phyloP scores from a whole-genome alignment of 2,113 vertebrate species.

The Cephalopholis sonnerati region DNA sequence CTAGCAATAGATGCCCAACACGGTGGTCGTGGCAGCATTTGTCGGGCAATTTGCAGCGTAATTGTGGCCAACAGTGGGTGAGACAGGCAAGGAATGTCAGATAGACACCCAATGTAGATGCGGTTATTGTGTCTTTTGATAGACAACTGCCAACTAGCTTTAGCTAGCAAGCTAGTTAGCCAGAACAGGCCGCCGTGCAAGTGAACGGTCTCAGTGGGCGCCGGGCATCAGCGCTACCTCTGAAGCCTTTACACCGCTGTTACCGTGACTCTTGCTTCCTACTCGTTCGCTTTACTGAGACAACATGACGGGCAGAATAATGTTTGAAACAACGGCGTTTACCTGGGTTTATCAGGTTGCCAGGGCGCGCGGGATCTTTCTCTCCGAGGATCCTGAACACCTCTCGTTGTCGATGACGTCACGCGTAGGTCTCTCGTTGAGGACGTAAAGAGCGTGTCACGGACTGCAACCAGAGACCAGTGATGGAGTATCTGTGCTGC shows the following conservation, averaged over 20 bases:
- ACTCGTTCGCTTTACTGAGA: conserved; percentile 42
- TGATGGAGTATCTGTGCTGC: not conserved
- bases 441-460: conserved; percentile 70
- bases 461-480: conserved; percentile 17
- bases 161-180: conserved; percentile 76
- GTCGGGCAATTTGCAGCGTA: conserved; percentile 14
- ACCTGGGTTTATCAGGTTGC: conserved; percentile 86
- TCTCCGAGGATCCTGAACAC: conserved; percentile 88
- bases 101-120: conserved; percentile 53
- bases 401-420: conserved; percentile 86
- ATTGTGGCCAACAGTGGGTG: conserved; percentile 14
- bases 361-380: conserved; percentile 87
- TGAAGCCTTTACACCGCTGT: conserved; percentile 36
- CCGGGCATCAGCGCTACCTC: conserved; percentile 73
- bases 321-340: conserved; percentile 72
- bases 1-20: conserved; percentile 60
- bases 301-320: conserved; percentile 55
- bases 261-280: conserved; percentile 38
- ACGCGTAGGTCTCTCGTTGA: conserved; percentile 76
- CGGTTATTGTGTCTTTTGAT: conserved; percentile 78
- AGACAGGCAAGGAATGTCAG: conserved; percentile 38
- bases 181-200: conserved; percentile 76
- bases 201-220: conserved; percentile 73
- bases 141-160: conserved; percentile 79
- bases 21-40: conserved; percentile 30